These are phyloP conservation scores for Dasyornis broadbenti DNA, from an alignment of 2,113 vertebrate species.

Conservation along the genomic window DNA sequence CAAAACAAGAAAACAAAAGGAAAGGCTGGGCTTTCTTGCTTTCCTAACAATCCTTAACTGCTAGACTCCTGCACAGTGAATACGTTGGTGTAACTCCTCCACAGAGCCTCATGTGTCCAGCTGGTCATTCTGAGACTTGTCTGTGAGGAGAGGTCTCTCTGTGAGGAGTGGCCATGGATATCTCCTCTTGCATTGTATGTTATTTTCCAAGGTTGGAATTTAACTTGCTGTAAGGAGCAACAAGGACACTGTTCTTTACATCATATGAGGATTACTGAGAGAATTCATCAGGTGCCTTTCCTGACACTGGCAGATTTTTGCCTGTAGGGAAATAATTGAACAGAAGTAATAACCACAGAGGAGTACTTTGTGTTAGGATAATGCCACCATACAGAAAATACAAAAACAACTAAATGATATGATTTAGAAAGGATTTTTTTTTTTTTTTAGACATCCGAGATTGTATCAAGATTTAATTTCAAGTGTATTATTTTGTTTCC, in stretches of 20 bases:
- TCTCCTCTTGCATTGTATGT: not conserved
- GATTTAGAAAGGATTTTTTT: not conserved
- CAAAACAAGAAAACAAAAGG: not conserved
- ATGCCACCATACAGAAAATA: not conserved
- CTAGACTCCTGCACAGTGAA: not conserved
- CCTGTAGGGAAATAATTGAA: not conserved
- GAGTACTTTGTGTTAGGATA: not conserved
- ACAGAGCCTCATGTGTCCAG: not conserved
- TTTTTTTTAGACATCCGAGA: not conserved
- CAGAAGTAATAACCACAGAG: not conserved
- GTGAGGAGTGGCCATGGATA: not conserved
- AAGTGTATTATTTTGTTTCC: not conserved
- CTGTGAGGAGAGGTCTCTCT: not conserved
- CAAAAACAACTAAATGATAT: not conserved
- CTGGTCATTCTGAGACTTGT: not conserved
- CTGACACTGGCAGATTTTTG: not conserved
- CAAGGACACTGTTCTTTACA: not conserved
- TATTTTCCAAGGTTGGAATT: not conserved
- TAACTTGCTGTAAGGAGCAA: not conserved
- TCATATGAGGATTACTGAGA: not conserved
- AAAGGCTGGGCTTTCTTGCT: not conserved
- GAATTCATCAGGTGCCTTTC: not conserved
- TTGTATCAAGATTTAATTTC: not conserved
- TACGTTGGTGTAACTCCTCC: not conserved
- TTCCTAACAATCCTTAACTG: not conserved